Conservation (phyloP, 2,888 invertebrate genomes). For the Trilocha varians region DNA sequence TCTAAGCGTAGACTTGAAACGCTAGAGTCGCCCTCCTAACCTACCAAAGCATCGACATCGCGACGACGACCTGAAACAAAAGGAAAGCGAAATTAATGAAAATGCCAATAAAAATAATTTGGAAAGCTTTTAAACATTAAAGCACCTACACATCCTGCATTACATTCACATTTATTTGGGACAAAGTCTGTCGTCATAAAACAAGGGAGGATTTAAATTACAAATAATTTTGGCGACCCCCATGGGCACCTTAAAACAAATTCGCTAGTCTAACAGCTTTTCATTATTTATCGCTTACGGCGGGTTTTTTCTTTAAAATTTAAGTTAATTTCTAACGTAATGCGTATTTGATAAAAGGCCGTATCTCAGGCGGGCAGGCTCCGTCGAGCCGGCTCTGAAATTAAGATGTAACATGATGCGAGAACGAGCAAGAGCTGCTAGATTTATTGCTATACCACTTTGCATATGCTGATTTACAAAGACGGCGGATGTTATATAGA, state of each 20-base stretch:
- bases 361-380: constrained; percentile 69
- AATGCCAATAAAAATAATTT: constrained; percentile 59
- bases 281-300: constrained; percentile 60
- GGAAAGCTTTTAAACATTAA: constrained; percentile 11
- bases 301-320: constrained; percentile 51
- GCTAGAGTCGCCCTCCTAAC: constrained; percentile 24
- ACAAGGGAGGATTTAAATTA: constrained; percentile 59
- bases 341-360: constrained; percentile 71
- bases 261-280: constrained; percentile 63
- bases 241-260: constrained; percentile 66
- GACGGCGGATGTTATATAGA: constrained; percentile 42
- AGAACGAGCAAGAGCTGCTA: constrained; percentile 74
- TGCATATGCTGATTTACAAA: constrained; percentile 76
- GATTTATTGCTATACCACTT: constrained; percentile 75
- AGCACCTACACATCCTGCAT: not conserved
- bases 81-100: constrained; percentile 73
- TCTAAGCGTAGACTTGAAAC: not conserved
- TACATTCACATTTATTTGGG: not conserved
- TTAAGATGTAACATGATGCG: constrained; percentile 76
- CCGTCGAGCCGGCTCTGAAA: constrained; percentile 71
- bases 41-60: constrained; percentile 57
- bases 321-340: constrained; percentile 69
- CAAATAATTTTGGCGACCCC: constrained; percentile 59
- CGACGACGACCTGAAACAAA: constrained; percentile 72
- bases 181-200: constrained; percentile 43